Base-by-base conservation (phyloP, 2,113 vertebrate species). In the Brachirus orientalis region DNA sequence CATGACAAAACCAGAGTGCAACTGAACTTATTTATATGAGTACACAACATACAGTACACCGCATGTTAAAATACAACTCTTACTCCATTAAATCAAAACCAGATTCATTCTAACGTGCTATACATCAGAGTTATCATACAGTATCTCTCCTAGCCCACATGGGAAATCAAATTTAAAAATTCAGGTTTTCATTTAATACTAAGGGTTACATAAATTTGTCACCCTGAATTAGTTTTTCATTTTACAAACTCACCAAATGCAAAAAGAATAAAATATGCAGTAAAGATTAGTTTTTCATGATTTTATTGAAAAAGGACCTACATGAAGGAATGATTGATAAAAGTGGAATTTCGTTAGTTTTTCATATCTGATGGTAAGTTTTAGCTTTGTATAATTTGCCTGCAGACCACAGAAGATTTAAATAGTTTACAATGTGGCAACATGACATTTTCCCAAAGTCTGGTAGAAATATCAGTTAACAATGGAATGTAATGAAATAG, bases 201-300 rank as follows among this genome's bases (percentile, higher is more conserved):
- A 43, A 13, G 40, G 38, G 13, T 20, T 19, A 36, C 22, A 60
- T 33, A 41, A 0, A 44, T 47, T 54, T 40, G 22, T 33, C 28
- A n/a, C 20, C 20, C 19, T 28, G 12, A 16, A 10, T 35, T 53
- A 10, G n/a, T 19, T 46, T 57, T 28, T 41, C 1, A 37, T 22
- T 64, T 65, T 14, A 37, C 3, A 61, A 70, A 53, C 41, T 67
- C 33, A 40, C 51, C 17, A 22, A 7, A 6, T 61, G 47, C 62
- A 16, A 71, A 20, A 28, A 28, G 28, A 28, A 28, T 28, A 1
- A 28, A 28, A 28, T 28, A 6, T 28, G 28, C 28, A 28, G 28
- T 28, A 28, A n/a, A n/a, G n/a, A n/a, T n/a, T n/a, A n/a, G n/a
- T n/a, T n/a, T n/a, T n/a, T n/a, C n/a, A n/a, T n/a, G n/a, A n/a